phyloP scores from a whole-genome alignment of 2,888 invertebrate species.

The Sipha maydis region DNA sequence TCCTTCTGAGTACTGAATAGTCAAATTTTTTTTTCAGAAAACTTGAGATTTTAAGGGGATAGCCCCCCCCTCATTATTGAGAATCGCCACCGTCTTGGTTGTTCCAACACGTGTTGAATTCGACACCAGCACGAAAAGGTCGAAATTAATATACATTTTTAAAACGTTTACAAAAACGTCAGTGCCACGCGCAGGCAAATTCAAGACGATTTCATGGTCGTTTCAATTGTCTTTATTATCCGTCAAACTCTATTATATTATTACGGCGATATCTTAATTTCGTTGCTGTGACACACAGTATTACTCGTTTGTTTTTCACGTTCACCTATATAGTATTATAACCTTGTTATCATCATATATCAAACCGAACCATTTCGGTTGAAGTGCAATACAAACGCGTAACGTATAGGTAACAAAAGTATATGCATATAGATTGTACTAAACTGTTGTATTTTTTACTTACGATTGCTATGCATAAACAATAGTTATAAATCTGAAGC shows the following conservation, averaged over 20 bases:
- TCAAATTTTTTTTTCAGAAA: too few species aligned
- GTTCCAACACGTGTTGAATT: not conserved
- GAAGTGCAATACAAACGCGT: too few species aligned
- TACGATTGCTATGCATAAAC: not conserved
- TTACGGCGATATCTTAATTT: not conserved
- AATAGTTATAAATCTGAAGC: not conserved
- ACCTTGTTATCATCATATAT: slow-evolving; percentile 2
- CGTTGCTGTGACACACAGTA: not conserved
- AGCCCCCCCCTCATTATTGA: too few species aligned
- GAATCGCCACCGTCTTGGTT: not conserved
- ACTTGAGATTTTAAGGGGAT: too few species aligned
- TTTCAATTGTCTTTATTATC: not conserved
- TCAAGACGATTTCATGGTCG: slow-evolving; percentile 27
- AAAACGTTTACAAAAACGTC: not conserved
- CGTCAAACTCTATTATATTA: too few species aligned
- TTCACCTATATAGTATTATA: not conserved
- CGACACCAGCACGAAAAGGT: not conserved
- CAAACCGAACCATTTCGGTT: not conserved
- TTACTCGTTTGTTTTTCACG: not conserved
- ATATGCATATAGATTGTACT: too few species aligned
- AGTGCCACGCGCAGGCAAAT: not conserved
- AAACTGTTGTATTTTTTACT: too few species aligned
- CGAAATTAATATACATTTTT: not conserved
- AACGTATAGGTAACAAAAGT: not conserved
- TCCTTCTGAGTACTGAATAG: too few species aligned